A percentile compares a stretch with the other conserved stretches of the same genome.
These are phyloP conservation scores for Stegodyphus dumicola DNA, from an alignment of 1,140 invertebrate genomes.

Conservation along the genomic window DNA sequence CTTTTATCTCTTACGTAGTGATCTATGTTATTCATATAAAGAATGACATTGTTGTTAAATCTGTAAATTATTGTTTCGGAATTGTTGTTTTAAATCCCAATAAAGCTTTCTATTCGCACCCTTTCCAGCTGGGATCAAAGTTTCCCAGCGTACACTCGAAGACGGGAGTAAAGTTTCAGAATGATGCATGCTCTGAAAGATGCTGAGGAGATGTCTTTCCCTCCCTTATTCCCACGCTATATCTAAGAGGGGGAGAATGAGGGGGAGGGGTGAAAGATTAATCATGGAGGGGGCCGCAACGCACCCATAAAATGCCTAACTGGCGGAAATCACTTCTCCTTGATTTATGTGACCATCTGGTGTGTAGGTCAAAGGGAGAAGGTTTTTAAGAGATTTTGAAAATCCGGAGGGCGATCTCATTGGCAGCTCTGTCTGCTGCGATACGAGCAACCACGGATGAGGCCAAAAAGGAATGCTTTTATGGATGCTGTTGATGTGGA, in stretches of 20 bases:
- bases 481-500: too few relatives aligned
- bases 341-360: slow-evolving; percentile 59
- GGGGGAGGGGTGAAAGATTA: slow-evolving; percentile 27
- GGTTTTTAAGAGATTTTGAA: slow-evolving; percentile 29
- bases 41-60: too few relatives aligned
- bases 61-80: too few relatives aligned
- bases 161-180: too few relatives aligned
- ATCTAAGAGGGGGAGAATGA: not conserved
- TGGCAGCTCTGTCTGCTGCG: slow-evolving; percentile 7
- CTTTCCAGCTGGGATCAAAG: not conserved
- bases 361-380: slow-evolving; percentile 46
- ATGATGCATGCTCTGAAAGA: not conserved
- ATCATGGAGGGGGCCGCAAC: slow-evolving; percentile 39
- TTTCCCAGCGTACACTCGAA: not conserved
- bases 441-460: too few relatives aligned
- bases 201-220: slow-evolving; percentile 17
- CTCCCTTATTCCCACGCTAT: slow-evolving; percentile 12
- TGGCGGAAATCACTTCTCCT: slow-evolving; percentile 55
- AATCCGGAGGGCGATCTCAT: slow-evolving; percentile 12
- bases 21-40: too few relatives aligned
- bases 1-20: too few relatives aligned
- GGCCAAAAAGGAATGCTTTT: too few relatives aligned
- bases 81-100: too few relatives aligned
- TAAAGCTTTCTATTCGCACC: not conserved
- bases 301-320: slow-evolving; percentile 58